Base-by-base conservation (phyloP, 2,113 vertebrate species). In the Lepisosteus osseus region DNA sequence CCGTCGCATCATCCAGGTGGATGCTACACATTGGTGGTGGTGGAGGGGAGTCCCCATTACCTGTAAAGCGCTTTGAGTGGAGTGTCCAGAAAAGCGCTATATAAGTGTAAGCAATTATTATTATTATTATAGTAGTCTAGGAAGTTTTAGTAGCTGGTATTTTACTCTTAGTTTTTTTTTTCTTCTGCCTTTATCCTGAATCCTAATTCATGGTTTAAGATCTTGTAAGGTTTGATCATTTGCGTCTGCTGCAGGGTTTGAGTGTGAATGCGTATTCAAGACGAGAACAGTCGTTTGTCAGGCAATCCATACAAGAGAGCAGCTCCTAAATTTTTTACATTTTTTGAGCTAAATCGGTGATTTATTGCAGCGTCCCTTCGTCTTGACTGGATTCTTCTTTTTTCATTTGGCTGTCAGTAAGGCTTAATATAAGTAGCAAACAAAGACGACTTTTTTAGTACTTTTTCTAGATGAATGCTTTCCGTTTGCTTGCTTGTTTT, bases 211-310 rank as follows among this genome's bases (percentile, higher is more conserved):
- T 82, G 86, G 78, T 88, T 89, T 83, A 79, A 87, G 82, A 85
- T 82, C 51, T 80, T 79, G 73, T 78, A 82, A 77, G 74, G 89
- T 91, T 88, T 90, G 82, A 92, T 89, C 83, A 86, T 87, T 88
- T 86, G 79, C 88, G 82, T 88, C 87, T 82, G 79, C 85, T 85
- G 86, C 83, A 70, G 67, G 67, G 73, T 87, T 87, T 86, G 85
- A 68, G 6, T 0, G 88, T 85, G 87, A 90, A 86, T 88, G 84
- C 78, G 79, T 70, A 65, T 73, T 74, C 80, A 84, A 59, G 7
- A 59, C 56, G 13, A 59, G 56, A 8, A 59, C 11, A 8, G 56
- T 59, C 56, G 7, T 14, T 59, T 59, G 56, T 59, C n/a, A 59
- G 56, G 1, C 56, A 59, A 12, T 13, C 7, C n/a, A 14, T 59